These are phyloP conservation scores for Neodiprion pinetum DNA, from an alignment of 1,140 invertebrate species.

Conservation along the genomic window DNA sequence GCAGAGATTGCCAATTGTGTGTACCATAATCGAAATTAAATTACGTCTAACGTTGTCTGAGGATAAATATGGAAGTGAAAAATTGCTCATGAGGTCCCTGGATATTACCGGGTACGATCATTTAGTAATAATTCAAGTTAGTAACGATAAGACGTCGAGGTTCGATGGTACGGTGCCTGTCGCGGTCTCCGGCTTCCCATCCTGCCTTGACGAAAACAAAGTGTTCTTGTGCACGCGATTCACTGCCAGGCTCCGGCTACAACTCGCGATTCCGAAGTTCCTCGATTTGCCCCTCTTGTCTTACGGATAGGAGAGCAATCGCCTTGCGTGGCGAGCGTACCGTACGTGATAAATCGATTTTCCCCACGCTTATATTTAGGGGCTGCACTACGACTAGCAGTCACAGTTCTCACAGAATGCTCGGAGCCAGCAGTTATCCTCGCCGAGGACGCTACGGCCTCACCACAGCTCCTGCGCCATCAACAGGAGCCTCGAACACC, in stretches of 20 bases:
- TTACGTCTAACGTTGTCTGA: too few relatives aligned
- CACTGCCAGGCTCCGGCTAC: conserved; percentile 47
- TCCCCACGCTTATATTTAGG: conserved; percentile 37
- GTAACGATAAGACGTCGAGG: background rate
- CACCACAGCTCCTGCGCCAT: conserved; percentile 22
- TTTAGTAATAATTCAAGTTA: conserved; percentile 28
- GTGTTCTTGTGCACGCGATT: conserved; percentile 49
- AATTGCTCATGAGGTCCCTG: too few relatives aligned
- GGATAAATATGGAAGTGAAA: too few relatives aligned
- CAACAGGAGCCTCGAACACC: conserved; percentile 19
- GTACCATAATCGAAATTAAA: too few relatives aligned
- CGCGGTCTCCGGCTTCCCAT: conserved; percentile 7
- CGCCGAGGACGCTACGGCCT: conserved; percentile 29
- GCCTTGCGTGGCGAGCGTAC: conserved; percentile 14
- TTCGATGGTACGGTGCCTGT: conserved; percentile 50
- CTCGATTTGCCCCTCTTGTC: conserved; percentile 8
- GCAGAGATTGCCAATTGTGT: too few relatives aligned
- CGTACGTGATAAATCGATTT: conserved; percentile 32
- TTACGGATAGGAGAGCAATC: conserved; percentile 1
- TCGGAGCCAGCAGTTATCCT: conserved; percentile 38
- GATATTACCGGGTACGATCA: background rate
- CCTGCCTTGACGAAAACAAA: conserved; percentile 35
- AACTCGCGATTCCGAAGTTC: conserved; percentile 34
- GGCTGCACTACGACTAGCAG: conserved; percentile 26
- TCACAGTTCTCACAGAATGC: conserved; percentile 44